Percentiles rank a stretch among this genome's conserved stretches.
Evolutionary conservation across 1,140 invertebrate genomes (phyloP).

Genomic region (Periplaneta americana): DNA sequence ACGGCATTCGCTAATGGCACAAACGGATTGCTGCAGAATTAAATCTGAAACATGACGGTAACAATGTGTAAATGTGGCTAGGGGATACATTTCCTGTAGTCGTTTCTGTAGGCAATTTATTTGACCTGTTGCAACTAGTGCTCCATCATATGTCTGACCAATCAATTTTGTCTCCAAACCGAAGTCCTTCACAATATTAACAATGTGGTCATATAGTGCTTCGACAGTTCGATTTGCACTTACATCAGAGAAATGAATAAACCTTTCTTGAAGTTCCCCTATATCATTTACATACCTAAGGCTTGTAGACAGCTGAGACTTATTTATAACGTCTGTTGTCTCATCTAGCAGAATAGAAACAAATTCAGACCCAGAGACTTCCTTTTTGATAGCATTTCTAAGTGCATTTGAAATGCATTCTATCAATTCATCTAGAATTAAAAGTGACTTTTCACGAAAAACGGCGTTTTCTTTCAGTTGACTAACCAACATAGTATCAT

Average conservation of each 20-base stretch:
- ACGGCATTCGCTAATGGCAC: not conserved
- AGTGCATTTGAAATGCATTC: not conserved
- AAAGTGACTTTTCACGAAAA: not conserved
- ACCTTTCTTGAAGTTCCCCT: not conserved
- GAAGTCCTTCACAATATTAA: not conserved
- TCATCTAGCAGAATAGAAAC: not conserved
- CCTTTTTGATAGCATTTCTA: not conserved
- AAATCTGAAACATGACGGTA: not conserved
- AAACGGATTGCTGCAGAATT: not conserved
- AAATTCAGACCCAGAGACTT: not conserved
- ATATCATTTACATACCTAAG: not conserved
- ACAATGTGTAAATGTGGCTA: not conserved
- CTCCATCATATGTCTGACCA: not conserved
- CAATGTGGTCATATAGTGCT: not conserved
- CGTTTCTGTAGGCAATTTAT: not conserved
- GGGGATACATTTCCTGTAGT: not conserved
- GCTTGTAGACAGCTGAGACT: not conserved
- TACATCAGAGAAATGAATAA: not conserved
- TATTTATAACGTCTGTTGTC: not conserved
- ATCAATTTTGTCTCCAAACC: not conserved
- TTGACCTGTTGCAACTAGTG: not conserved
- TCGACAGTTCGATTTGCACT: not conserved
- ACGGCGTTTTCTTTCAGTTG: not conserved
- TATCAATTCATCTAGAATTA: not conserved
- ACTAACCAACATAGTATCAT: too few species aligned